Evolutionary conservation across 2,113 vertebrate species (phyloP), one percentile per base, ranked within the genome.

Genomic region (Ictalurus punctatus): DNA sequence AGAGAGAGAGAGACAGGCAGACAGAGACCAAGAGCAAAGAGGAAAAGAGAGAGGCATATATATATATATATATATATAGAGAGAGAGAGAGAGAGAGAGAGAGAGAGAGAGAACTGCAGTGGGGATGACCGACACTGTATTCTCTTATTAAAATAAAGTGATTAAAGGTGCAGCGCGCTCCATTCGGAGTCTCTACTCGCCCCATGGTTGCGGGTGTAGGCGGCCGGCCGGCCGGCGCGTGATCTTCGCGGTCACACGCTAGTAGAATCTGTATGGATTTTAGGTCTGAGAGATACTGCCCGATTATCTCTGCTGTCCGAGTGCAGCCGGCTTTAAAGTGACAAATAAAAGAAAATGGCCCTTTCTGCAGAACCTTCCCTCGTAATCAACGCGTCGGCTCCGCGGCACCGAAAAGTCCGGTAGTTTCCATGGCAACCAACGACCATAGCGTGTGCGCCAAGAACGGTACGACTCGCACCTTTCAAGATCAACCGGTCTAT

Each of bases 371-470:
- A 40, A 25, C 73, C 23, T 48, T n/a, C 25, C 44, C 12, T 80
- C 34, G 56, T 12, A 4, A 52, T 27, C 21, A 2, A 84, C n/a
- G 25, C 14, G 16, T 44, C 37, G 56, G 21, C 54, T 40, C 21
- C 71, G 44, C 44, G 6, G 44, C 44, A 6, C 25, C 3, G 37
- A 25, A 63, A 44, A 63, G 37, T 48, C 25, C 21, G n/a, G 7
- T 23, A n/a, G 63, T 87, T 87, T 87, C 86, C 78, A 25, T 71
- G 78, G 86, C 40, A 87, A 87, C 78, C 2, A 9, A 37, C 63
- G 56, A 16, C 48, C n/a, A 27, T 30, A 16, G 21, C 2, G 13
- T 16, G n/a, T 17, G 17, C 17, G 13, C 14, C 17, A 19, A 54
- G 59, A 80, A 59, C 78, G 23, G 25, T n/a, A 58, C 82, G 86